These are phyloP conservation scores for Cepaea nemoralis DNA, from an alignment of 1,140 invertebrate species.

Conservation along the genomic window DNA sequence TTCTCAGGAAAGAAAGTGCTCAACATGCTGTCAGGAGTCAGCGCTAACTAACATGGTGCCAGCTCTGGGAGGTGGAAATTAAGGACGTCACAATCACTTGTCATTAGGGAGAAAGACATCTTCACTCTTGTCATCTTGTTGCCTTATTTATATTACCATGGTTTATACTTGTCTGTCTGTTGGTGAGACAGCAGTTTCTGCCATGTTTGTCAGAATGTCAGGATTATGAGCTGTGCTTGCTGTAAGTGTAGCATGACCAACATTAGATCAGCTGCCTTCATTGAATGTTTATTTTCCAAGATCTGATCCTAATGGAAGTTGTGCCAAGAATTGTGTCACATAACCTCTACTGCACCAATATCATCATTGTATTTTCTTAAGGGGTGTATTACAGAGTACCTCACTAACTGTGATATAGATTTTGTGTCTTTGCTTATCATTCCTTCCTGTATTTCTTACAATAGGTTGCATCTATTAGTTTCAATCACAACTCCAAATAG, in stretches of 20 bases:
- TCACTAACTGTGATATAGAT: conserved; percentile 39
- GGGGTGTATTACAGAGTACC: background rate
- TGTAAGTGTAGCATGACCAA: background rate
- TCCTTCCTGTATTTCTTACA: conserved; percentile 1
- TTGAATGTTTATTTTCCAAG: background rate
- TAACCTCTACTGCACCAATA: background rate
- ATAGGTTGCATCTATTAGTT: too few relatives aligned
- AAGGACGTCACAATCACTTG: background rate
- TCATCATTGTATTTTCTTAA: background rate
- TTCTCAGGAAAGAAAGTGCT: conserved; percentile 35
- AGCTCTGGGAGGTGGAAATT: conserved; percentile 30
- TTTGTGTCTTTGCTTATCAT: conserved; percentile 31
- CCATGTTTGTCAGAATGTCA: background rate
- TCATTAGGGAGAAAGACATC: background rate
- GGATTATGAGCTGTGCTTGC: background rate
- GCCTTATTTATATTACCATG: conserved; percentile 31
- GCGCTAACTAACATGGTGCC: conserved; percentile 26
- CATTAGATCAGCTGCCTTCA: background rate
- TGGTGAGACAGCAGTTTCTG: background rate
- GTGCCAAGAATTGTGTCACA: background rate
- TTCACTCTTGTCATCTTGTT: conserved; percentile 27
- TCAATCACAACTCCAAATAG: too few relatives aligned
- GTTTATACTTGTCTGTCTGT: background rate
- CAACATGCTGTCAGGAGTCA: conserved; percentile 27
- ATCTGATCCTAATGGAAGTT: background rate